Percentiles rank a stretch among this genome's conserved stretches.
These are phyloP conservation scores for Hydriomena furcata DNA, from an alignment of 2,888 invertebrate species.

Conservation along the genomic window DNA sequence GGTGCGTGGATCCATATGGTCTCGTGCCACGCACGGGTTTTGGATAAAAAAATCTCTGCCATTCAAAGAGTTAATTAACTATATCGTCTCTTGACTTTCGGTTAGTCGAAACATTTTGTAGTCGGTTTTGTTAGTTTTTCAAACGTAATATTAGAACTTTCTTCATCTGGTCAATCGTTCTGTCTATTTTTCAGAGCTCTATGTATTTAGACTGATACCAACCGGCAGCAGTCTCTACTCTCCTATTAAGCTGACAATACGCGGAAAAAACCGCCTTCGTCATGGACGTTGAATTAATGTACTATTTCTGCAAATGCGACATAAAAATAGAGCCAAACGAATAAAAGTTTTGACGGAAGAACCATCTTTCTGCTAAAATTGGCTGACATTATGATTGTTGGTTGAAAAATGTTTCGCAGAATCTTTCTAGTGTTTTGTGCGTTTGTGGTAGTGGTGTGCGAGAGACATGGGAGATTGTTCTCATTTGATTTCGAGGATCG, in stretches of 20 bases:
- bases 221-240: conserved; percentile 32
- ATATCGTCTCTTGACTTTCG: no score
- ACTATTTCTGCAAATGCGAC: conserved; percentile 57
- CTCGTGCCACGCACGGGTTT: no score
- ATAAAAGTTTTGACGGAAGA: conserved; percentile 45
- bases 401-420: conserved; percentile 43
- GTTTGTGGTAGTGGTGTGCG: conserved; percentile 42
- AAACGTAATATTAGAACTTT: no score
- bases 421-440: conserved; percentile 40
- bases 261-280: conserved; percentile 57
- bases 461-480: conserved; percentile 70
- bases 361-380: conserved; percentile 33
- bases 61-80: no score
- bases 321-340: conserved; percentile 56
- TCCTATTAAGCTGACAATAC: conserved; percentile 60
- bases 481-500: conserved; percentile 81
- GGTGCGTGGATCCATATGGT: no score
- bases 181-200: conserved; percentile 25
- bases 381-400: conserved; percentile 34
- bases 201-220: no score
- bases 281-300: conserved; percentile 51
- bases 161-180: no score
- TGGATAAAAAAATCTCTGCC: no score
- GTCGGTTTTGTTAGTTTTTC: no score
- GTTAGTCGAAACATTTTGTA: no score